phyloP scores from a whole-genome alignment of 2,888 invertebrate genomes.

The Rhogogaster chlorosoma region DNA sequence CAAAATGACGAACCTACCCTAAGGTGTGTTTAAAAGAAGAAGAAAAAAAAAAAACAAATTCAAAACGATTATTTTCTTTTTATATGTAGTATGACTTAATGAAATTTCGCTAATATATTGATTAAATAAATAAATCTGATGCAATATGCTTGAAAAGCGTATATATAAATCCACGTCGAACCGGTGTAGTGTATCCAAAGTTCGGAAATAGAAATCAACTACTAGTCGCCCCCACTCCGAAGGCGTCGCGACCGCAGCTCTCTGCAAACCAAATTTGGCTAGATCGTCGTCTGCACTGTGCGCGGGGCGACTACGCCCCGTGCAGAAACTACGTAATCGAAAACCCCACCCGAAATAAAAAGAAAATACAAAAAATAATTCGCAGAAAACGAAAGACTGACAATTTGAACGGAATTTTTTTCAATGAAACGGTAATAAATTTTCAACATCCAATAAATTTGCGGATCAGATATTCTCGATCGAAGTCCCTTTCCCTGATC shows the following conservation, averaged over 20 bases:
- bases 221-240: conserved; percentile 77
- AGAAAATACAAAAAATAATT: neutral
- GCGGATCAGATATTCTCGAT: too few relatives aligned
- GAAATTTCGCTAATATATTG: neutral
- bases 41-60: neutral
- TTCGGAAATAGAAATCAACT: conserved; percentile 76
- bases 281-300: conserved; percentile 67
- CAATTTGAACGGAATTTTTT: neutral
- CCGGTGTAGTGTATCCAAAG: conserved; percentile 72
- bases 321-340: neutral
- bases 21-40: too few relatives aligned
- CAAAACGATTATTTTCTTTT: neutral
- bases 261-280: conserved; percentile 82
- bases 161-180: neutral
- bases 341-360: neutral
- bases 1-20: neutral
- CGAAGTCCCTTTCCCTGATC: too few relatives aligned
- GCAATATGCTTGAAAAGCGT: neutral
- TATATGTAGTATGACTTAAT: neutral
- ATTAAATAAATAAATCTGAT: neutral
- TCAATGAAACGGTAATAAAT: neutral
- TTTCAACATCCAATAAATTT: neutral
- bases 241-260: conserved; percentile 76
- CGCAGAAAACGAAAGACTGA: neutral
- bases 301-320: conserved; percentile 25